Percentiles rank a stretch among this genome's conserved stretches.
phyloP scores from a whole-genome alignment of 92 coral and sea anemone genomes.

The Paramuricea clavata region DNA sequence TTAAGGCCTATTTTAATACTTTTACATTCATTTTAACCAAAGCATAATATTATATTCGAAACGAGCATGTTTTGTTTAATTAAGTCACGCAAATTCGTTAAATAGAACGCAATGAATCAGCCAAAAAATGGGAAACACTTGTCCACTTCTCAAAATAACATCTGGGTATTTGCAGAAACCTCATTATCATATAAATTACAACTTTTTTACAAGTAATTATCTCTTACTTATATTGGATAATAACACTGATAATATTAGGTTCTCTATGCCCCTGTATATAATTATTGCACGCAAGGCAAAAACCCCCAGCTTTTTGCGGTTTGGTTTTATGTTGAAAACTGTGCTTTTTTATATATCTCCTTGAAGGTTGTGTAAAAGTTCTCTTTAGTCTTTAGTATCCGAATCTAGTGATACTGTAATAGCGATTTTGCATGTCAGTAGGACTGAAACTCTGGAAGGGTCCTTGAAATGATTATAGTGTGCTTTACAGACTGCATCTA shows the following conservation, averaged over 20 bases:
- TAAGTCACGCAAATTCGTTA: background rate
- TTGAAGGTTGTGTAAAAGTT: too few species aligned
- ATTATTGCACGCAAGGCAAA: background rate
- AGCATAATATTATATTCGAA: background rate
- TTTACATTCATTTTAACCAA: background rate
- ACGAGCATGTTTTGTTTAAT: background rate
- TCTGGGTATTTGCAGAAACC: background rate
- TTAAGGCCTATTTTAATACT: background rate
- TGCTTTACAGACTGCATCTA: too few species aligned
- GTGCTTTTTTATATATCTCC: too few species aligned
- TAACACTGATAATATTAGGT: background rate
- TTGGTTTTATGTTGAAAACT: background rate
- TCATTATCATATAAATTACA: conserved; percentile 16
- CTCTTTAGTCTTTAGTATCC: too few species aligned
- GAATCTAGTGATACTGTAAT: too few species aligned
- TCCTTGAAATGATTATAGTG: too few species aligned
- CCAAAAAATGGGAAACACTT: background rate
- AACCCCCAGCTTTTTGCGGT: too few species aligned
- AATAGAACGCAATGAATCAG: background rate
- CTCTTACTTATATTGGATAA: background rate
- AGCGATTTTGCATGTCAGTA: too few species aligned
- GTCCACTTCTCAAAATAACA: background rate
- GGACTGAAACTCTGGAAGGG: too few species aligned
- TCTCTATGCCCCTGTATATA: background rate
- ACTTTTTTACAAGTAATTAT: background rate